Base-by-base conservation (phyloP, 2,888 invertebrate species). In the Orchestes rusci region DNA sequence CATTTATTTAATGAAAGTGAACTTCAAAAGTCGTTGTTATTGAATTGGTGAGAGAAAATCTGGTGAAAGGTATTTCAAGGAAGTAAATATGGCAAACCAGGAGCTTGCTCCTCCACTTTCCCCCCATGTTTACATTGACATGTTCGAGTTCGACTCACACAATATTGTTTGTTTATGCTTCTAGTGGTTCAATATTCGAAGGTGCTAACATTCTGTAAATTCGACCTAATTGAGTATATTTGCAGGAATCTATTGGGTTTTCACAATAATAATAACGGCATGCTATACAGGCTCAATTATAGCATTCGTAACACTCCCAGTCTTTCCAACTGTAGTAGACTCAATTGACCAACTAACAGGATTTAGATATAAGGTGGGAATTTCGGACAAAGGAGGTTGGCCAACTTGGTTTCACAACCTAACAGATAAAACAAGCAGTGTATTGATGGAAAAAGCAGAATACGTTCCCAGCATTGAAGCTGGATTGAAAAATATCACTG, bases 271-370 rank as follows among this genome's bases (percentile, higher is more conserved):
- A 39, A 80, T 86, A 37, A 87, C 86, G 1, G 82, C 87, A 39
- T 85, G 86, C 59, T 88, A 88, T 60, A 87, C 87, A 1, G 85
- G 87, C 2, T 86, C 84, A 1, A 87, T 88, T 17, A 87, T 88
- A 59, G 86, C 87, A 0, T 88, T 87, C 63, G 86, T 88, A 5
- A 87, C 86, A 0, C 64, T 87, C 36, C 86, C 87, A 1, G 73
- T 82, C 1, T 85, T 79, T 66, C 87, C 87, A 1, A 75, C 77
- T 51, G 83, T 84, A 0, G 73, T 85, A 3, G 85, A 88, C 58
- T 77, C 78, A 1, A 75, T 82, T 2, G 58, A 74, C 32, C 80
- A 87, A 60, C 63, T 88, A 4, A 56, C 83, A 4, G 69, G 73
- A 3, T 76, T 82, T 35, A 78, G 80, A 59, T 87, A 78, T 63